phyloP scores from a whole-genome alignment of 2,888 invertebrate species.

The Acanthosoma haemorrhoidale region DNA sequence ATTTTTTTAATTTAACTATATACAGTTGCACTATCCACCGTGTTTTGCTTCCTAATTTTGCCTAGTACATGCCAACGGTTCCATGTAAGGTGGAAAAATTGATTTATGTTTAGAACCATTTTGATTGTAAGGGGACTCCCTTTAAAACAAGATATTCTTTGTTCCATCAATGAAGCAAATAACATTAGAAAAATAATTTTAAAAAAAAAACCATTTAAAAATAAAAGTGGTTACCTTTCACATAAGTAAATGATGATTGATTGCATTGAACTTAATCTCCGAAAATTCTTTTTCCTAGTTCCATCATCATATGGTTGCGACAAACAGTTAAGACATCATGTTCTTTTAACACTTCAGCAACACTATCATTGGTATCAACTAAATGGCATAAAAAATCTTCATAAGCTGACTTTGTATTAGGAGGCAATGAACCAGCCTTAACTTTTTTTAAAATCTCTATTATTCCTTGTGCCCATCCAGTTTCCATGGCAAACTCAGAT shows the following conservation, averaged over 20 bases:
- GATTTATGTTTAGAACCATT: too few relatives aligned
- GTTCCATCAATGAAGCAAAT: too few relatives aligned
- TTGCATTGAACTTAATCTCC: constrained; percentile 64
- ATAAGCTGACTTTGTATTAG: constrained; percentile 82
- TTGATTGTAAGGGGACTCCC: too few relatives aligned
- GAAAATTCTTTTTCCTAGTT: constrained; percentile 78
- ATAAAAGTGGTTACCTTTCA: not conserved
- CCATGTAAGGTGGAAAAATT: too few relatives aligned
- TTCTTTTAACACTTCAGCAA: constrained; percentile 64
- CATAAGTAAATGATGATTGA: too few relatives aligned
- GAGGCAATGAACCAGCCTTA: constrained; percentile 71
- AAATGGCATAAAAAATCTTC: constrained; percentile 83
- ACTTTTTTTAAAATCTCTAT: constrained; percentile 75
- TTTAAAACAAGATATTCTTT: too few relatives aligned
- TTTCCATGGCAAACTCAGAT: constrained; percentile 83
- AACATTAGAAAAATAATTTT: too few relatives aligned
- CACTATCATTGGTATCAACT: constrained; percentile 72
- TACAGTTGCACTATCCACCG: too few relatives aligned
- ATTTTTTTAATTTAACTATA: too few relatives aligned
- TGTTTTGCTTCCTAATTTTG: too few relatives aligned
- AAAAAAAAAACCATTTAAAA: not conserved
- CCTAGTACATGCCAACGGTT: too few relatives aligned
- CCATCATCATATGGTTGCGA: constrained; percentile 82
- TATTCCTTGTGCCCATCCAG: constrained; percentile 90
- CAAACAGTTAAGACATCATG: constrained; percentile 77